These are phyloP conservation scores for Tryphoninae sp. DNA, from an alignment of 2,888 invertebrate species.

Conservation along the genomic window DNA sequence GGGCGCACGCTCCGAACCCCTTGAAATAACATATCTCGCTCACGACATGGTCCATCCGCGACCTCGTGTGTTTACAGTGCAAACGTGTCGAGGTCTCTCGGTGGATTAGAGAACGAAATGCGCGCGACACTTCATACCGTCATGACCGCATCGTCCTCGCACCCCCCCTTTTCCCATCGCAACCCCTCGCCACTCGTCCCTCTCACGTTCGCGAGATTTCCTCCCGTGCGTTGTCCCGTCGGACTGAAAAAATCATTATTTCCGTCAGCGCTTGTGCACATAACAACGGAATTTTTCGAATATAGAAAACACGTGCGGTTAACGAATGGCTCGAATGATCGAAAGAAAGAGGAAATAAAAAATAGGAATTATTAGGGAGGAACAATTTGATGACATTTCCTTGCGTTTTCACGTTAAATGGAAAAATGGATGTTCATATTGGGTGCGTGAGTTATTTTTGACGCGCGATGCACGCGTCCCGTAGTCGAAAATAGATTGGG, in stretches of 20 bases:
- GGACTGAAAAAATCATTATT: slow-evolving; percentile 34
- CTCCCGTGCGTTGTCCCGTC: slow-evolving; percentile 8
- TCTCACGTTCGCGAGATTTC: slow-evolving; percentile 2
- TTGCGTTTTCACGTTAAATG: slow-evolving; percentile 20
- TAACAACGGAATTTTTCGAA: slow-evolving; percentile 9
- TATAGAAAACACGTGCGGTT: slow-evolving; percentile 18
- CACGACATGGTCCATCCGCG: slow-evolving; percentile 67
- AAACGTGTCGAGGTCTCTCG: slow-evolving; percentile 65
- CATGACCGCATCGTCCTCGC: slow-evolving; percentile 11
- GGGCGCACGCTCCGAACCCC: slow-evolving; percentile 64
- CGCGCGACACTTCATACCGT: slow-evolving; percentile 16
- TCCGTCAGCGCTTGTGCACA: background rate
- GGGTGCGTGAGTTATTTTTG: background rate
- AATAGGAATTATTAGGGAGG: slow-evolving; percentile 11
- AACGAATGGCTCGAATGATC: background rate
- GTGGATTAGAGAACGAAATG: slow-evolving; percentile 57
- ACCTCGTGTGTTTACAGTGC: slow-evolving; percentile 70
- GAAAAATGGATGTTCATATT: slow-evolving; percentile 2
- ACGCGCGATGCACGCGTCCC: background rate
- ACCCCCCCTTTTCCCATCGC: slow-evolving; percentile 2
- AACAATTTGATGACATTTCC: slow-evolving; percentile 17
- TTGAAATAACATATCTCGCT: slow-evolving; percentile 74
- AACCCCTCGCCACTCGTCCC: background rate
- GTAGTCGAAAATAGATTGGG: background rate
- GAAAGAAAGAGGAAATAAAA: background rate